Evolutionary conservation across 2,797 vertebrate genomes (phyloP), one percentile per base, ranked within the genome.

Genomic region (Chrysocyon brachyurus): DNA sequence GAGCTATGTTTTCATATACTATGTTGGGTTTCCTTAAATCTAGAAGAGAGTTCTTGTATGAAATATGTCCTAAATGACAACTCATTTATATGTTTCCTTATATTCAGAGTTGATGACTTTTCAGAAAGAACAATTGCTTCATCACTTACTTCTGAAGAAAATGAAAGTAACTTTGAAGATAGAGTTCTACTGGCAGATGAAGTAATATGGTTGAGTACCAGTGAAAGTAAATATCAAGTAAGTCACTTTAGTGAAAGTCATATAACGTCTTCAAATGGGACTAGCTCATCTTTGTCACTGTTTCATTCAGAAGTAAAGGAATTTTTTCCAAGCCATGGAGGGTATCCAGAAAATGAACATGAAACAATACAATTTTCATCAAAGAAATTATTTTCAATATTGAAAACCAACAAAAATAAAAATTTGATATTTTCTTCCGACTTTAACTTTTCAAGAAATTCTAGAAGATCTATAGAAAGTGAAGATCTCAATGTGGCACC

Each of bases 391-490:
- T 77, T 92, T 94, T 96, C 96, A 72, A 73, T 96, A 63, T 93
- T 97, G 97, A 98, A 98, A 98, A 87, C 36, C 40, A 97, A 96
- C 57, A 95, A 84, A 90, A 91, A 77, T 66, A 93, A 95, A 91
- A 92, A 46, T 6, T 15, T 63, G 46, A 49, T 1, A 1, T 72
- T 90, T 66, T 57, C 91, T 95, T 83, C 96, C 85, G 84, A 91
- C 75, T 28, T 87, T 61, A 90, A 22, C 49, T 93, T 85, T 94
- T 79, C 63, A 68, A 64, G 49, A 63, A 52, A 52, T 21, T 87
- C 86, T 24, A 72, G n/a, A 66, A 40, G 86, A 17, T 36, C 81
- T 56, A 7, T 21, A 85, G 93, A 89, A 95, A 91, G 52, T 83
- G 81, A 92, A 88, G 33, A 78, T 68, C 59, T 90, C 33, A 59